A percentile compares a stretch with the other conserved stretches of the same genome.
phyloP scores from a whole-genome alignment of 2,797 vertebrate genomes.

The Ptychobarbus kaznakovi region DNA sequence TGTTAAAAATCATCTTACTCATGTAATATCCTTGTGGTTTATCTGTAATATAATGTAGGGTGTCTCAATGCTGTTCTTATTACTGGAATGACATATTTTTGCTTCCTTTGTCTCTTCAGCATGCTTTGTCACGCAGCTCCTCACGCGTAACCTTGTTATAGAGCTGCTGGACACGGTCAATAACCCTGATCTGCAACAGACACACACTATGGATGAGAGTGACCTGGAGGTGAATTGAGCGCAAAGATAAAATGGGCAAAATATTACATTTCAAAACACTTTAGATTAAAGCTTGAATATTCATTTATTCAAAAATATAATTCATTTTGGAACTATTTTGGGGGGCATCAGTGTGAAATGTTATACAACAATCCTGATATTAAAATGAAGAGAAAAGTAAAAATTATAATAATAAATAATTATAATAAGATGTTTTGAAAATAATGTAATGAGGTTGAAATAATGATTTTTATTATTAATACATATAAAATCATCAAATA shows the following conservation, averaged over 20 bases:
- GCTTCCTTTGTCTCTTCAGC: conserved; percentile 61
- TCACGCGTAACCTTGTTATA: conserved; percentile 72
- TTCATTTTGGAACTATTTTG: neutral
- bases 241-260: neutral
- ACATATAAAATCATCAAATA: neutral
- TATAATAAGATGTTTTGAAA: neutral
- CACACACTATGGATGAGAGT: conserved; percentile 73
- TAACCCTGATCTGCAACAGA: conserved; percentile 71
- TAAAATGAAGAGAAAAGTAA: too few species aligned
- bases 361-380: neutral
- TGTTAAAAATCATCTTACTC: neutral
- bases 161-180: conserved; percentile 78
- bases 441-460: neutral
- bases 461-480: neutral
- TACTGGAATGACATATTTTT: neutral
- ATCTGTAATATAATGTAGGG: neutral
- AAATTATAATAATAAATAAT: neutral
- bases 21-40: neutral
- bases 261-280: neutral
- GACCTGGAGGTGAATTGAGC: conserved; percentile 75
- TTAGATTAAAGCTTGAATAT: conserved; percentile 1
- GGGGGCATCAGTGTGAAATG: neutral
- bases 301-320: neutral
- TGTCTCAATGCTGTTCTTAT: neutral
- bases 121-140: conserved; percentile 73